Evolutionary conservation across 2,113 vertebrate genomes (phyloP), one percentile per base, ranked within the genome.

Genomic region (Capreolus pygargus): DNA sequence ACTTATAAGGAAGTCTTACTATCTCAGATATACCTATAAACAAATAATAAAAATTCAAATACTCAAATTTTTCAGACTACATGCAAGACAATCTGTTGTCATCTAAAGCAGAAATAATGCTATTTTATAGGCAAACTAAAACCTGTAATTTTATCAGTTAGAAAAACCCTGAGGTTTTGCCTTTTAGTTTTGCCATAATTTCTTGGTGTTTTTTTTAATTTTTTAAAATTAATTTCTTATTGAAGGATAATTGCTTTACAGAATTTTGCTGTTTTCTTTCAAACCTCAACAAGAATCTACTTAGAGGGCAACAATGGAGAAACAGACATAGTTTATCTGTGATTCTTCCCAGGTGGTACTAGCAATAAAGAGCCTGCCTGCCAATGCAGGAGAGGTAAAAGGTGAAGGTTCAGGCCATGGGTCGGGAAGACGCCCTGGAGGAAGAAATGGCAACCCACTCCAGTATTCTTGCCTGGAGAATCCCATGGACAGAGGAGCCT

Each of bases 31-130:
- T 4, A 36, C 2, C 6, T 60, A n/a, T 21, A 87, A 39, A 91
- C 11, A 60, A 95, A 93, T 83, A 96, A 96, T 97, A 36, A 93
- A 97, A 97, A 97, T 98, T 97, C 90, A 98, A 97, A 97, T 84
- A n/a, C 30, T 54, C 83, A 98, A 97, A 96, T 61, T n/a, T 79
- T 92, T 55, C 61, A 27, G 86, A 55, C 6, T 30, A 27, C 6
- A 43, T 33, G 23, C 25, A 87, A 60, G 10, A 45, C 13, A 67
- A 86, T 45, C 25, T 60, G 39, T 55, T 45, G 15, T 10, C 25
- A 60, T 50, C 10, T 33, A 82, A 94, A 90, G 9, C 12, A 92
- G 9, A 60, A 23, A 61, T 17, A 81, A 17, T 21, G 6, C 16
- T 86, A 27, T 88, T 93, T 93, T 47, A 86, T 9, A 94, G 58